Evolutionary conservation across 2,797 vertebrate genomes (phyloP).

Genomic region (Helicolenus hilgendorfi): DNA sequence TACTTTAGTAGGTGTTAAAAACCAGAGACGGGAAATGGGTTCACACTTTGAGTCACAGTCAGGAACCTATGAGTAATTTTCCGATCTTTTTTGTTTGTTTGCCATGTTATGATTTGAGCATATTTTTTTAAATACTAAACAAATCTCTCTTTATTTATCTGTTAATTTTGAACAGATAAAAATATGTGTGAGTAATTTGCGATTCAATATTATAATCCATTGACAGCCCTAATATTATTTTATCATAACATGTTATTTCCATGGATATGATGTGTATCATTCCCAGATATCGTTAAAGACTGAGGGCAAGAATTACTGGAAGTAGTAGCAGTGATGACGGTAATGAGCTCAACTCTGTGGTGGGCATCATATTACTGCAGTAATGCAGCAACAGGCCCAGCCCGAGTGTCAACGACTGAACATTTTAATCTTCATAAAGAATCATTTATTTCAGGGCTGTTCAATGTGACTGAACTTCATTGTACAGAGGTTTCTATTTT

Average conservation of each 20-base stretch:
- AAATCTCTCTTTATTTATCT: too few species aligned
- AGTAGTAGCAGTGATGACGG: slow-evolving; percentile 8
- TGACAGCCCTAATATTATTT: too few species aligned
- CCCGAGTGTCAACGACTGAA: not conserved
- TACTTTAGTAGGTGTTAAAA: not conserved
- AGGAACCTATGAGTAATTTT: not conserved
- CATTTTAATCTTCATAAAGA: not conserved
- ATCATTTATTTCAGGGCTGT: not conserved
- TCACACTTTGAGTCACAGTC: not conserved
- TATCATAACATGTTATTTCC: not conserved
- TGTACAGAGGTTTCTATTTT: not conserved
- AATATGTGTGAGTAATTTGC: too few species aligned
- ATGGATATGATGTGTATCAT: not conserved
- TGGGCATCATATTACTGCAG: slow-evolving; percentile 31
- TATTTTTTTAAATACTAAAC: too few species aligned
- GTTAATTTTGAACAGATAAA: too few species aligned
- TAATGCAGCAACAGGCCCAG: slow-evolving; percentile 17
- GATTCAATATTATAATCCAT: too few species aligned
- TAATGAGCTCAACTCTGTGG: slow-evolving; percentile 26
- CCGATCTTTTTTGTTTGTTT: too few species aligned
- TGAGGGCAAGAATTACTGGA: slow-evolving; percentile 1
- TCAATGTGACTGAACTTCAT: not conserved
- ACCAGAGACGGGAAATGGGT: not conserved
- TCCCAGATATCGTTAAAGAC: not conserved
- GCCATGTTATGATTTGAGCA: too few species aligned